Conservation (phyloP, 2,797 vertebrate species). For the Acipenser ruthenus region DNA sequence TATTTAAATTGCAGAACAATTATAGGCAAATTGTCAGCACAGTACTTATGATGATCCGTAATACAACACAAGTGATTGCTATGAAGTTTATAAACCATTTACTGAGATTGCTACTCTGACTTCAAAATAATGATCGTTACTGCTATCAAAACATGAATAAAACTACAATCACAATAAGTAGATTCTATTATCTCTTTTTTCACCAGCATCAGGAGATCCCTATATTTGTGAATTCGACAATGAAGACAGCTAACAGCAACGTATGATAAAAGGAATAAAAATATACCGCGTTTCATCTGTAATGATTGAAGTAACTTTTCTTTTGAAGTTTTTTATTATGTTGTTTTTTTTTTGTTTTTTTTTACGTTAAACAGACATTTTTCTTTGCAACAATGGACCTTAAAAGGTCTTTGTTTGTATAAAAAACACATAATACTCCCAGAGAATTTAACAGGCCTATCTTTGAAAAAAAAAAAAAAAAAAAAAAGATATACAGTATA, state of each 20-base stretch:
- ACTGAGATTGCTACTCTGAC: neutral
- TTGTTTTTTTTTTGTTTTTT: constrained; percentile 32
- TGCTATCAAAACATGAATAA: neutral
- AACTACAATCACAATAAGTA: neutral
- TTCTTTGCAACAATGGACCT: constrained; percentile 23
- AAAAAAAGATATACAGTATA: neutral
- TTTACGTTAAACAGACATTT: constrained; percentile 41
- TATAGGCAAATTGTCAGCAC: too few species aligned
- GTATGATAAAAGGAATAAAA: neutral
- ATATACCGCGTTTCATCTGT: neutral
- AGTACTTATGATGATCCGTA: too few species aligned
- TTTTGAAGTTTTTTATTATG: constrained; percentile 32
- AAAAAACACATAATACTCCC: neutral
- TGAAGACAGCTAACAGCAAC: constrained; percentile 17
- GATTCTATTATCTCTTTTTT: neutral
- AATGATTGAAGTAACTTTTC: constrained; percentile 2
- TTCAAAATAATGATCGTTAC: neutral
- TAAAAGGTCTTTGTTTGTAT: constrained; percentile 13
- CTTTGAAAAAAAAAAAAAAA: constrained; percentile 4
- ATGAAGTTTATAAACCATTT: neutral
- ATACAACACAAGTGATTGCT: neutral
- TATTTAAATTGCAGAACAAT: too few species aligned
- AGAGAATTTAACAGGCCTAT: neutral
- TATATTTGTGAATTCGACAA: constrained; percentile 1
- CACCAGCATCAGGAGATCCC: neutral